Evolutionary conservation across 2,888 invertebrate species (phyloP), one percentile per base, ranked within the genome.

Genomic region (Luperina nickerlii): DNA sequence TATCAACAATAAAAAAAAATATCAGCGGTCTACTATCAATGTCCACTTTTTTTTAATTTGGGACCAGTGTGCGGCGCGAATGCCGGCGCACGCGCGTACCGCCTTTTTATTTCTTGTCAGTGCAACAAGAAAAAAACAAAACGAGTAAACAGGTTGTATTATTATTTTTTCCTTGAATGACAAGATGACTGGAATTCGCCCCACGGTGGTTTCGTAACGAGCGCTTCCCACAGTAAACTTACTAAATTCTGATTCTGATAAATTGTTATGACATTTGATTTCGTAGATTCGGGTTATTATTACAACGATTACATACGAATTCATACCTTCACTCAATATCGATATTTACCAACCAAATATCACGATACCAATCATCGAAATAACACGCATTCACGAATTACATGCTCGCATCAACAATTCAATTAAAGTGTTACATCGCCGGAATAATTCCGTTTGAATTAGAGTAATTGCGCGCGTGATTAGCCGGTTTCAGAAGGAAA

Each of bases 401-500:
- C 82, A 75, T 60, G 84, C 87, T 88, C 91, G 88, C 90, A 90
- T 93, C 94, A 94, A 94, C 95, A 94, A 95, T 96, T 95, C 95
- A 96, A 96, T 96, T 96, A 95, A 95, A 95, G 93, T 94, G 95
- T 95, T 95, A 94, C 95, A 93, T 94, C 87, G 92, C 89, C 92
- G 92, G 92, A 93, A 94, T 95, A 95, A 96, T 96, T 95, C 93
- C 89, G 92, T 91, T 93, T 92, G 95, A 96, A 96, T 96, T 95
- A 95, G 95, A 96, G 95, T 96, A 96, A 96, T 96, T 95, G 96
- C 92, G 92, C 92, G 93, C 92, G 94, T 95, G 95, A 96, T 96
- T 95, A 95, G 94, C 89, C 89, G 90, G 92, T 92, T 92, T 91
- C 88, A 88, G 90, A 90, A 91, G 91, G 90, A 89, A 92, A 96